A percentile compares a stretch with the other conserved stretches of the same genome.
Conservation (phyloP, 2,797 vertebrate species). For the Myotis findleyi region DNA sequence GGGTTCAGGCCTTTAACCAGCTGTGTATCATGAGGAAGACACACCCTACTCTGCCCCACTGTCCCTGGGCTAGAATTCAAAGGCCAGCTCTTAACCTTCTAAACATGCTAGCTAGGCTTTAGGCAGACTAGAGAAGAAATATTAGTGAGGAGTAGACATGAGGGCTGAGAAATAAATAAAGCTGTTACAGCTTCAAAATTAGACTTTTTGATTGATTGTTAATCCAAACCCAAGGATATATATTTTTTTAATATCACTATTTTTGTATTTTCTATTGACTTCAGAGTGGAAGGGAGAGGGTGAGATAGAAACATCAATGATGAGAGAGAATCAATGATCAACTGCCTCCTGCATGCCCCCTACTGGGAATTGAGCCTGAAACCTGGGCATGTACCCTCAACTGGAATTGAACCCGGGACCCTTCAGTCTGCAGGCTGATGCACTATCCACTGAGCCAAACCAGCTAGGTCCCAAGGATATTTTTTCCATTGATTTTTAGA, state of each 20-base stretch:
- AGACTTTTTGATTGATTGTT: not conserved
- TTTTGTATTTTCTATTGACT: not conserved
- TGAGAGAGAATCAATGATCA: not conserved
- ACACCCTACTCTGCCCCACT: not conserved
- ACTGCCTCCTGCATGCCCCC: not conserved
- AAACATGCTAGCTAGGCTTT: not conserved
- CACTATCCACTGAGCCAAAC: not conserved
- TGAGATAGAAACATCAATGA: not conserved
- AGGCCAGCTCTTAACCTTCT: not conserved
- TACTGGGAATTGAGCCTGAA: not conserved
- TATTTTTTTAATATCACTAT: not conserved
- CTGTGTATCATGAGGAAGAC: not conserved
- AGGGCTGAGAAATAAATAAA: not conserved
- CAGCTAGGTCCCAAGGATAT: not conserved
- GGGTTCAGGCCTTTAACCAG: not conserved
- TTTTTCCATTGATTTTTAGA: not conserved
- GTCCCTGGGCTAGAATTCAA: not conserved
- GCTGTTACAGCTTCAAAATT: not conserved
- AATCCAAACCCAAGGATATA: not conserved
- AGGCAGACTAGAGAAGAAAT: not conserved
- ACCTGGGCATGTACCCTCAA: not conserved
- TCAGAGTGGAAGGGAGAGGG: no score
- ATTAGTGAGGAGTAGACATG: not conserved
- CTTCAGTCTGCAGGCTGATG: no score
- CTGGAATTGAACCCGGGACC: not conserved